Evolutionary conservation across 2,888 invertebrate species (phyloP), one percentile per base, ranked within the genome.

Genomic region (Catocala nupta): DNA sequence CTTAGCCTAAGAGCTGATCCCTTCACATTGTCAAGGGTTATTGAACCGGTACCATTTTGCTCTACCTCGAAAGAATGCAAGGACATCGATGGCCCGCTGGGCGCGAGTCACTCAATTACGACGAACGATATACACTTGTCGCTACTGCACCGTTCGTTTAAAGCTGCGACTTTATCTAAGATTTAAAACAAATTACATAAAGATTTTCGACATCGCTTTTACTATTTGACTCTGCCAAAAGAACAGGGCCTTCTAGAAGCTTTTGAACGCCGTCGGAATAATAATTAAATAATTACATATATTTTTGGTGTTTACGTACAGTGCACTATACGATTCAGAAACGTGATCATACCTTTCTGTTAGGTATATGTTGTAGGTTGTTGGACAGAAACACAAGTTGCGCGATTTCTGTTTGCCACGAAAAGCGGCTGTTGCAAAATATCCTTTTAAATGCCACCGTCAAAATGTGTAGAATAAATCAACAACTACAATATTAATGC

Each of bases 1-100:
- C 84, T 83, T 76, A 84, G 83, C 79, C 82, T 83, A 82, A 84
- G 85, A 84, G 77, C 83, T 87, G 82, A 88, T 90, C 90, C 91
- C 88, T 90, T 91, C 89, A 91, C 91, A 91, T 91, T 90, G 87
- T 87, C 88, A 88, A 85, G 85, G 90, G 90, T 91, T 86, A 85
- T 85, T 90, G 91, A 92, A 90, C 92, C 90, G 90, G 90, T 90
- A 90, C 88, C 85, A 86, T 85, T 88, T 81, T 88, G 88, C 83
- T 89, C 82, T 86, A 86, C 85, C 85, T 85, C 85, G 80, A 81
- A 91, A 91, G 91, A 91, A 92, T 92, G 91, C 92, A 91, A 91
- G 90, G 91, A 89, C 91, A 88, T 73, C 86, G 88, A 90, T 89
- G 88, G 84, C 77, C 82, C 83, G 83, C 74, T 81, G 83, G 75